These are phyloP conservation scores for Montipora capitata DNA, from an alignment of 92 coral and sea anemone species.

Conservation along the genomic window DNA sequence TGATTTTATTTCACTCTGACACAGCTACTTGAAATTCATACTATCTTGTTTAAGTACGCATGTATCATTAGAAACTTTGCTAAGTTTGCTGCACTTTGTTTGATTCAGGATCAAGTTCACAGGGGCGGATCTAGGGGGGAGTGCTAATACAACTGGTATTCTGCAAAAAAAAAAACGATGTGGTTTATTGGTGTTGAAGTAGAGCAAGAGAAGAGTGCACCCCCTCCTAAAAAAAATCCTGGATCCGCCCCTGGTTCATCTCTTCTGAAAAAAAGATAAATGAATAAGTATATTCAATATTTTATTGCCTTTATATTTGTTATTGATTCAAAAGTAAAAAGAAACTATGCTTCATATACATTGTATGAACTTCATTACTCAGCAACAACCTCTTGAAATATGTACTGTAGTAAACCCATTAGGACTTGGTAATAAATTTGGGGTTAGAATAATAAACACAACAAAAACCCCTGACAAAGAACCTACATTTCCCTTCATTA, in stretches of 20 bases:
- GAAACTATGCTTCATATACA: too few species aligned
- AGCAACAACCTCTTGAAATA: too few species aligned
- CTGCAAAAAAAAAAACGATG: too few species aligned
- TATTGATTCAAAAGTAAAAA: conserved; percentile 9
- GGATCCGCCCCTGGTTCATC: too few species aligned
- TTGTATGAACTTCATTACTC: too few species aligned
- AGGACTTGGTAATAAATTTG: background rate
- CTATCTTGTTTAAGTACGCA: conserved; percentile 4
- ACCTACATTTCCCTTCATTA: too few species aligned
- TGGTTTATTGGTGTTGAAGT: too few species aligned
- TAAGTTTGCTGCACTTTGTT: background rate
- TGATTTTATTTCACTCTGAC: background rate
- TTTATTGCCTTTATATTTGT: background rate
- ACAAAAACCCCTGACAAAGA: background rate
- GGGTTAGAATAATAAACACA: conserved; percentile 6
- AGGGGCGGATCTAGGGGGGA: too few species aligned
- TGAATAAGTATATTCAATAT: background rate
- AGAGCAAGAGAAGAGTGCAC: too few species aligned
- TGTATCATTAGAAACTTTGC: conserved; percentile 10
- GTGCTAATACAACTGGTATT: too few species aligned
- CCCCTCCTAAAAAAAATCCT: too few species aligned
- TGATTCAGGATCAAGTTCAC: background rate
- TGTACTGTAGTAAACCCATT: background rate
- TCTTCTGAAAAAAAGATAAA: background rate
- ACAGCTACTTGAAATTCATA: too few species aligned